Evolutionary conservation across 2,113 vertebrate genomes (phyloP), one percentile per base, ranked within the genome.

Genomic region (Clupea harengus): DNA sequence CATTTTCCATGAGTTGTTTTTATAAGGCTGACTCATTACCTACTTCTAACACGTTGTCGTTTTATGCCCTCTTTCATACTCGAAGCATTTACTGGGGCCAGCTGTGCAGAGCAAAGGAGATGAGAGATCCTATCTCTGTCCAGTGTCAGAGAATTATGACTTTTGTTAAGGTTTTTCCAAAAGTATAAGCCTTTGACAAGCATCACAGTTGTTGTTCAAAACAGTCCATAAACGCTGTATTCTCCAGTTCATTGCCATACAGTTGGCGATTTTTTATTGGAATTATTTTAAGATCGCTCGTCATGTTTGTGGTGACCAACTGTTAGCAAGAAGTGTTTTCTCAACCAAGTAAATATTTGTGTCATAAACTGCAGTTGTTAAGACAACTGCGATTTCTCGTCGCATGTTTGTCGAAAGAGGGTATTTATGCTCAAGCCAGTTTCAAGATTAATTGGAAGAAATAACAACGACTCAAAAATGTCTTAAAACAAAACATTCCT

Each of bases 21-120:
- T 89, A 90, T 80, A 82, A 85, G 87, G 44, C 83, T 91, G 90
- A 92, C 91, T 92, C 89, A 89, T 85, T 45, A 46, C 84, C 85
- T 78, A 82, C 84, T 67, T 82, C 54, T 80, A 89, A 90, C 67
- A 52, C 54, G 47, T 86, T 85, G 45, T 32, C 28, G 80, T 67
- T 87, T 85, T 67, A 86, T 85, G 28, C 83, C 81, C 67, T 81
- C 60, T 47, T 89, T 88, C 81, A 88, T 82, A 84, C 81, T 83
- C 85, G 75, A 52, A 50, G 45, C 75, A 75, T 89, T 86, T 82
- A 90, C 83, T 52, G 28, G 44, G 84, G n/a, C 49, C 86, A 88
- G 86, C 85, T 83, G 83, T 80, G 64, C 46, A 72, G 80, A 57
- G 82, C 39, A 88, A 47, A 81, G 64, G 25, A 72, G 50, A 7